Evolutionary conservation across 2,888 invertebrate species (phyloP), one percentile per base, ranked within the genome.

Genomic region (Cantharis rufa): DNA sequence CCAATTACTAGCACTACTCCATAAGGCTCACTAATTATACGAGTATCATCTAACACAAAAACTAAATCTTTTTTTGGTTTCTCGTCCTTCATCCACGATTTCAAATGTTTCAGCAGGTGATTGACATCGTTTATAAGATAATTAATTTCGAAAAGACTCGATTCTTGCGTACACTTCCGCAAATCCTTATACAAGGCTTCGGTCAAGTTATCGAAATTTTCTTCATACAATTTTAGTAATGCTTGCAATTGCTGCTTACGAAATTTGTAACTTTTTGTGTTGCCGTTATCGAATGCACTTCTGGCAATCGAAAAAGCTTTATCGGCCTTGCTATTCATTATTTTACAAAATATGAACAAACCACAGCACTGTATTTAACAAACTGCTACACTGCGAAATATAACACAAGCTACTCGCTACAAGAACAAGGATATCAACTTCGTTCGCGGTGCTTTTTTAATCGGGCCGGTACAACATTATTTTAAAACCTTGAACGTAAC

Each of bases 1-100:
- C 97, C 96, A 80, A 96, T 93, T 0, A 96, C 90, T 2, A 99
- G 90, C 1, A 93, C 94, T 48, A 98, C 96, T 24, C 99, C 99
- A 86, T 92, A 96, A 0, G 99, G 99, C 83, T 99, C 98, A 81
- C 94, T 93, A 85, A 91, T 91, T 83, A 95, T 92, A 76, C 93
- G 90, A 4, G 94, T 91, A 16, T 91, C 90, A 83, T 95, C 95
- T 77, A 95, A 85, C 10, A 94, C 85, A 85, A 95, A 94, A 0
- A 93, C 92, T 48, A 95, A 80, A 10, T 94, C 94, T 92, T 94
- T 90, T 82, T 94, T 93, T 10, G 94, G 94, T 92, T 94, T 90
- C 82, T 94, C 93, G 7, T 94, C 93, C 84, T 93, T 91, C 72
- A 91, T 90, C 97, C 97, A 98, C 21, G 94, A 91, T 74, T 93